Conservation (phyloP, 2,888 invertebrate genomes). For the Bimastos eiseni region DNA sequence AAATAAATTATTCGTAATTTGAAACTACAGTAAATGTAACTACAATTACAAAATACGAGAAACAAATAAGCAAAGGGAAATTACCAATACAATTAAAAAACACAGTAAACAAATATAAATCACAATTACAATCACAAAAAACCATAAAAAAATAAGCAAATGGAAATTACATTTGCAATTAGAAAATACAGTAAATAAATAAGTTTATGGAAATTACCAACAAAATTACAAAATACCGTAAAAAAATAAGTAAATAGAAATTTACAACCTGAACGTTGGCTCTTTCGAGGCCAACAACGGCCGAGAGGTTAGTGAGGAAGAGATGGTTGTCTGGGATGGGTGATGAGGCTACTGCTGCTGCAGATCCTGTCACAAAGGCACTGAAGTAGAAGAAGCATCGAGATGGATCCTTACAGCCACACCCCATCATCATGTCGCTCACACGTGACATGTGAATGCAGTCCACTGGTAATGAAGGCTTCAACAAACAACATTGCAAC, state of each 20-base stretch:
- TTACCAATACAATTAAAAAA: too few species aligned
- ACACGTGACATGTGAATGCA: slow-evolving; percentile 7
- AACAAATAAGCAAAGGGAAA: too few species aligned
- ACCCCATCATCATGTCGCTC: not conserved
- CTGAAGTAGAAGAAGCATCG: slow-evolving; percentile 23
- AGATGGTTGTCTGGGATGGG: slow-evolving; percentile 24
- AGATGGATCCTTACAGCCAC: not conserved
- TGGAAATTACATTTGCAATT: too few species aligned
- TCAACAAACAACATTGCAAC: not conserved
- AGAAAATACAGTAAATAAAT: too few species aligned
- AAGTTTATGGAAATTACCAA: not conserved
- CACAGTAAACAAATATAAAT: too few species aligned
- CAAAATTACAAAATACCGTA: too few species aligned
- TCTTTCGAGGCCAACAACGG: not conserved
- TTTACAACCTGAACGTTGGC: not conserved
- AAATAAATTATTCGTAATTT: too few species aligned
- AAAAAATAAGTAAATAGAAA: not conserved
- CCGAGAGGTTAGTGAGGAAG: not conserved
- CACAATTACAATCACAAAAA: too few species aligned
- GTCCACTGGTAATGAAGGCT: not conserved
- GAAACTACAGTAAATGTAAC: too few species aligned
- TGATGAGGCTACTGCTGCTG: not conserved
- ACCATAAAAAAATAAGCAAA: too few species aligned
- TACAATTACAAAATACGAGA: too few species aligned
- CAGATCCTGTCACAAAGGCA: not conserved